Conservation (phyloP, 2,797 vertebrate genomes). For the Myiotriccus ornatus region DNA sequence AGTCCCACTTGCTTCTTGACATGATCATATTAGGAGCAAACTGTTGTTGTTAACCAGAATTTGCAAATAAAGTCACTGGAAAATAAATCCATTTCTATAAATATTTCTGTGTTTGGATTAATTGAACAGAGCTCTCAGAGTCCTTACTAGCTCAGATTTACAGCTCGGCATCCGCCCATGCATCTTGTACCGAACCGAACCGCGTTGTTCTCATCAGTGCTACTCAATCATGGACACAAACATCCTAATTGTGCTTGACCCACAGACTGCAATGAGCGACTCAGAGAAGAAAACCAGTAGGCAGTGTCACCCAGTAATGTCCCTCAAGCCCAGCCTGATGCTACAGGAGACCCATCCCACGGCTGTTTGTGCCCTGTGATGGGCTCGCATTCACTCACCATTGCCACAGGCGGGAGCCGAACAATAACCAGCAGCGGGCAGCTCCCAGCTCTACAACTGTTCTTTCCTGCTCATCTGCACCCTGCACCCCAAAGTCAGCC, state of each 20-base stretch:
- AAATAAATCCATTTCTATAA: slow-evolving; percentile 21
- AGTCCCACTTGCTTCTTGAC: slow-evolving; percentile 51
- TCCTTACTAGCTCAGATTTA: neutral
- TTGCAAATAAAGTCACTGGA: slow-evolving; percentile 49
- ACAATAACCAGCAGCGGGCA: neutral
- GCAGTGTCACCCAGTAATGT: neutral
- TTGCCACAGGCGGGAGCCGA: neutral
- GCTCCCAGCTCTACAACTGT: fast-evolving
- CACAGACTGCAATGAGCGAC: fast-evolving
- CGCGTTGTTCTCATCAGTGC: neutral
- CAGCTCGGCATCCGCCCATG: neutral
- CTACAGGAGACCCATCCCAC: fast-evolving
- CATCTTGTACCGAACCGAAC: neutral
- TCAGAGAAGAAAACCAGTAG: neutral
- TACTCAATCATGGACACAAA: neutral
- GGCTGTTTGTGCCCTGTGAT: neutral
- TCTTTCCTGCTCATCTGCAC: neutral
- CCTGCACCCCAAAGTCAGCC: neutral
- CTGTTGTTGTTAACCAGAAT: slow-evolving; percentile 35
- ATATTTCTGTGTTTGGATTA: slow-evolving; percentile 25
- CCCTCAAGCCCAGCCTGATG: neutral
- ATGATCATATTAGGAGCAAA: slow-evolving; percentile 31
- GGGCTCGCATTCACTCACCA: fast-evolving
- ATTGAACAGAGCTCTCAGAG: neutral
- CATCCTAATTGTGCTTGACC: neutral